Evolutionary conservation across 2,797 vertebrate genomes (phyloP), one percentile per base, ranked within the genome.

Genomic region (Chromis chromis): DNA sequence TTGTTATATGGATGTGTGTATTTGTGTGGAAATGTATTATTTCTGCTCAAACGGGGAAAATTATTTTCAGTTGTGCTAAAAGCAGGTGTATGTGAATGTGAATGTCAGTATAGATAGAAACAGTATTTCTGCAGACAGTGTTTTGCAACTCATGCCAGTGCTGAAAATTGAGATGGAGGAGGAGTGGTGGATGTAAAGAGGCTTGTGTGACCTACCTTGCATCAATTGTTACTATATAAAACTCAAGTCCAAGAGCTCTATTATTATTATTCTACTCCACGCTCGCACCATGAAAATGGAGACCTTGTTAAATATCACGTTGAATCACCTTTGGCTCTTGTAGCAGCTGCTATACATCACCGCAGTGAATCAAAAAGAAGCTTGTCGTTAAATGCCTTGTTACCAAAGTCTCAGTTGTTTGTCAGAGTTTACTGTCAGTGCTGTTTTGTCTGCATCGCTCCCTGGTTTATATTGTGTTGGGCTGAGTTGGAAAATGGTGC

Each of bases 221-320:
- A 69, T 79, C 62, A 70, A 8, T 73, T 80, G 64, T 78, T 81
- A 66, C 68, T 79, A 69, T 81, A 86, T 79, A 77, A 84, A 86
- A 71, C 75, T 55, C 49, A 22, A 76, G 28, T 70, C 58, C 42
- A 73, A 76, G 54, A 78, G 64, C 65, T 67, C 60, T 53, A n/a
- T 72, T 76, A 64, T 77, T 60, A 50, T 74, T 80, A 70, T 79
- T 84, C 9, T 22, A 28, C 63, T 74, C 57, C 31, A 48, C n/a
- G n/a, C 54, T 74, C 60, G 12, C 28, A 66, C 55, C 56, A 25
- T 74, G 39, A 72, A 69, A 74, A 65, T n/a, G 16, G 36, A 70
- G 61, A 74, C 42, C 74, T 64, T 78, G 69, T 76, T 78, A 40
- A 79, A 64, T 54, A 44, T 44, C 21, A 25, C 62, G 28, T 53